These are phyloP conservation scores for Clavelina lepadiformis DNA, from an alignment of 23 tunicate species.

Conservation along the genomic window DNA sequence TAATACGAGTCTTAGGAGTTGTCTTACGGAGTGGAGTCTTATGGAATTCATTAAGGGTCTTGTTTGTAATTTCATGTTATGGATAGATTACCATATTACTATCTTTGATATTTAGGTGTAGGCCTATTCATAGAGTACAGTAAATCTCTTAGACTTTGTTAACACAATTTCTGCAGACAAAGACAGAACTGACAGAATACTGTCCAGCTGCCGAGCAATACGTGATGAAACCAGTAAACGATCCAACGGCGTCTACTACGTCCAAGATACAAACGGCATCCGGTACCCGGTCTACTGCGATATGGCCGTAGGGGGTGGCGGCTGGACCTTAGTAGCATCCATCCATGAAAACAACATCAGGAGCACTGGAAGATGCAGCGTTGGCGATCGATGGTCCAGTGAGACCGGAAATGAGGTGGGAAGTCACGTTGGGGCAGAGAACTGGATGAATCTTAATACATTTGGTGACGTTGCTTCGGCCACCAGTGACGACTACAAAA, in stretches of 20 bases:
- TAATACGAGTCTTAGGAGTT: no score
- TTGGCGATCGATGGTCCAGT: slow-evolving; percentile 62
- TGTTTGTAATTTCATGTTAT: no score
- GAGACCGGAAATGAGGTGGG: slow-evolving; percentile 28
- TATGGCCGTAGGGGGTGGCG: slow-evolving; percentile 22
- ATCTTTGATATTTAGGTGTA: no score
- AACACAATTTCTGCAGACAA: no score
- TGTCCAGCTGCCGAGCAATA: no score
- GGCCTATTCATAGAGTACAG: no score
- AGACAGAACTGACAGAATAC: no score
- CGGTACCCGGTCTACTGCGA: slow-evolving; percentile 33
- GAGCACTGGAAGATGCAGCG: slow-evolving; percentile 35
- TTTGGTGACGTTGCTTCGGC: slow-evolving; percentile 50
- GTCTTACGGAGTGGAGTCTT: no score
- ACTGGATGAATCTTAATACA: slow-evolving; percentile 42
- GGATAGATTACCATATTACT: no score
- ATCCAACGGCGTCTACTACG: slow-evolving; percentile 38
- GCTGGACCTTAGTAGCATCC: slow-evolving; percentile 44
- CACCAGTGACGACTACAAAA: slow-evolving; percentile 75
- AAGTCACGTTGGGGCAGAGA: slow-evolving; percentile 25
- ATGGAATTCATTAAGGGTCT: no score
- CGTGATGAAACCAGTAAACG: no score
- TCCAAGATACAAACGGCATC: slow-evolving; percentile 13
- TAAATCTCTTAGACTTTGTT: no score
- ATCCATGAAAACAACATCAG: slow-evolving; percentile 37